Evolutionary conservation across 2,797 vertebrate species (phyloP).

Genomic region (Etheostoma nigrum): DNA sequence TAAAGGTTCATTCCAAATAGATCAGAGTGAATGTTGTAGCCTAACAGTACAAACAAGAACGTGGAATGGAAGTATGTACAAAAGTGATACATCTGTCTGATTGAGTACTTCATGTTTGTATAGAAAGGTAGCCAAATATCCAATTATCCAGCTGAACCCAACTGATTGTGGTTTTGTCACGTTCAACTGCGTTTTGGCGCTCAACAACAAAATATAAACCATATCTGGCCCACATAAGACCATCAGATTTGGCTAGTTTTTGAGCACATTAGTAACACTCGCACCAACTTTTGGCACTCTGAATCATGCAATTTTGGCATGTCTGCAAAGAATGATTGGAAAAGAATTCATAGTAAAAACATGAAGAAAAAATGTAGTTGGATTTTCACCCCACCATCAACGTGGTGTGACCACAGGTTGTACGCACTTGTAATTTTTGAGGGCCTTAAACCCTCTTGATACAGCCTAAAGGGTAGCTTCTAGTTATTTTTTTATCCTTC

Average conservation of each 20-base stretch:
- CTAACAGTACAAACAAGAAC: not conserved
- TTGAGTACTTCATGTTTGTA: not conserved
- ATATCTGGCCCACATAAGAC: not conserved
- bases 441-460: not conserved
- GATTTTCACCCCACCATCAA: not conserved
- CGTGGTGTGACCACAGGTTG: not conserved
- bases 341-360: not conserved
- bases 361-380: not conserved
- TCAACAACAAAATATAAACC: not conserved
- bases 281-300: not conserved
- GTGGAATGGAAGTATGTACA: too few species aligned
- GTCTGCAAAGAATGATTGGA: not conserved
- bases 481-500: not conserved
- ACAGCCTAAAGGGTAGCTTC: not conserved
- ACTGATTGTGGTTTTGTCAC: not conserved
- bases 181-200: not conserved
- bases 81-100: not conserved
- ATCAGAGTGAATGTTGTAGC: not conserved
- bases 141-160: not conserved
- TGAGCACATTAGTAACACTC: not conserved
- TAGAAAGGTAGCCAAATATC: not conserved
- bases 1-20: conserved; percentile 28
- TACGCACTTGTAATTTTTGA: not conserved
- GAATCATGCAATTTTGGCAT: too few species aligned
- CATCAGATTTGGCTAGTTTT: not conserved